phyloP scores from a whole-genome alignment of 2,888 invertebrate genomes.

The Myopa tessellatipennis region DNA sequence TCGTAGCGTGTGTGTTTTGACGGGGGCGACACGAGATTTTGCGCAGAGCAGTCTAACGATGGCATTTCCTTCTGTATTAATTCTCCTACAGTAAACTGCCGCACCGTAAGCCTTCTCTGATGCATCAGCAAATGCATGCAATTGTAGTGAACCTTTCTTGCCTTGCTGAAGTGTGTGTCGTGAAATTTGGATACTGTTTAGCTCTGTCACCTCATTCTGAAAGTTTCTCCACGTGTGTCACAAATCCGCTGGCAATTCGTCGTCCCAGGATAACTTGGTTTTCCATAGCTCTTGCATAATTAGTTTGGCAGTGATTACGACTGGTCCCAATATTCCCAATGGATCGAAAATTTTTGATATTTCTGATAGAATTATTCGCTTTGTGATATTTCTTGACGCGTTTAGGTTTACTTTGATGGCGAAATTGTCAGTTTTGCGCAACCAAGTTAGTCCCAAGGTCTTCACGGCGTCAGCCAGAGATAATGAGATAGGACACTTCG shows the following conservation, averaged over 20 bases:
- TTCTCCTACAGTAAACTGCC: no score
- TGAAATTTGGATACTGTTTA: not conserved
- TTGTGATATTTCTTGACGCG: no score
- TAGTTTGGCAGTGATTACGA: constrained; percentile 4
- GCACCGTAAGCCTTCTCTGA: not conserved
- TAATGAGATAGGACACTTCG: no score
- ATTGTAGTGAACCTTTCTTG: not conserved
- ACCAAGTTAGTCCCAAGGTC: no score
- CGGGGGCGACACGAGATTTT: no score
- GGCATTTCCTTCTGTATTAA: no score
- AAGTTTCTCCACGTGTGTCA: not conserved
- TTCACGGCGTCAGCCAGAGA: no score
- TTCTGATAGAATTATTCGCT: no score
- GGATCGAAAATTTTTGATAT: no score
- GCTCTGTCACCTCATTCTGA: not conserved
- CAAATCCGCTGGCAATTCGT: not conserved
- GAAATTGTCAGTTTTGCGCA: not conserved
- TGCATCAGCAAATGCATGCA: constrained; percentile 8
- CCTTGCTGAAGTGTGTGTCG: not conserved
- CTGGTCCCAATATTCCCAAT: not conserved
- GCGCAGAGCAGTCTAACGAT: no score
- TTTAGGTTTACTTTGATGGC: no score
- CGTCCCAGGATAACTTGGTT: not conserved
- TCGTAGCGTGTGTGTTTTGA: not conserved
- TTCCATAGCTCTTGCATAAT: not conserved